Evolutionary conservation across 2,888 invertebrate genomes (phyloP).

Genomic region (Anthrax anthrax): DNA sequence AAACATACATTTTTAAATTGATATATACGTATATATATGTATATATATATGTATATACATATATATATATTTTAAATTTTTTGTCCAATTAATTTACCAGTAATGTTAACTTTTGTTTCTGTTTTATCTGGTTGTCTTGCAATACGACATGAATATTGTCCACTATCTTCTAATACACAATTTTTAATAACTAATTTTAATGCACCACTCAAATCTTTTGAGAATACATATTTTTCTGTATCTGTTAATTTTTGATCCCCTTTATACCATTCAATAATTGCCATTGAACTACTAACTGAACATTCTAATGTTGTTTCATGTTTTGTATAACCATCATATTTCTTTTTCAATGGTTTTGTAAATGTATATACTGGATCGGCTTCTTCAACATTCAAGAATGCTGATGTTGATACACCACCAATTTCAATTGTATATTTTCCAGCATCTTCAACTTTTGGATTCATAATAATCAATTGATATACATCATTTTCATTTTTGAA

Average conservation of each 20-base stretch:
- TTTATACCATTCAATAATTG: conserved; percentile 87
- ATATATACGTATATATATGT: too few species aligned
- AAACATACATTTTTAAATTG: too few species aligned
- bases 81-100: conserved; percentile 39
- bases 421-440: conserved; percentile 96
- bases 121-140: conserved; percentile 82
- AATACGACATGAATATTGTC: conserved; percentile 78
- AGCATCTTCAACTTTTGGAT: conserved; percentile 90
- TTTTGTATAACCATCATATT: conserved; percentile 73
- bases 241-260: conserved; percentile 68
- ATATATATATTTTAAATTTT: neutral
- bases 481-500: conserved; percentile 84
- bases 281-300: conserved; percentile 83
- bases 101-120: conserved; percentile 62
- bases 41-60: neutral
- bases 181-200: conserved; percentile 77
- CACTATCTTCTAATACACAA: conserved; percentile 70
- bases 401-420: conserved; percentile 74
- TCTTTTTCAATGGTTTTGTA: conserved; percentile 78
- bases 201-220: conserved; percentile 83
- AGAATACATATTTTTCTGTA: conserved; percentile 69
- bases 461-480: conserved; percentile 77
- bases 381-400: conserved; percentile 92
- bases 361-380: conserved; percentile 91
- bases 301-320: conserved; percentile 89